These are phyloP conservation scores for Trematocara stigmaticum DNA, from an alignment of 2,113 vertebrate genomes.

Conservation along the genomic window DNA sequence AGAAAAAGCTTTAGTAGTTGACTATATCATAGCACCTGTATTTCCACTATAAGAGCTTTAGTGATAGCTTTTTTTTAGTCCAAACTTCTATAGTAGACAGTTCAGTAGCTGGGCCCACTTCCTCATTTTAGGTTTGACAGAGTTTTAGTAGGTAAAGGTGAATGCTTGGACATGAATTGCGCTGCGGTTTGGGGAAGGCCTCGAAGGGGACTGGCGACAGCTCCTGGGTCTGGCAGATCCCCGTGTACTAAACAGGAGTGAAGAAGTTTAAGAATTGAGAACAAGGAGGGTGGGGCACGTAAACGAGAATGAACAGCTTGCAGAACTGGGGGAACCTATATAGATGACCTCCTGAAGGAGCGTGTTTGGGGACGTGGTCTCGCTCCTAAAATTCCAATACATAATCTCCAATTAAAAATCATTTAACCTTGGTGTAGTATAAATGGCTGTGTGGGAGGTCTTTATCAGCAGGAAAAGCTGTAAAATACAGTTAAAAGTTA, in stretches of 20 bases:
- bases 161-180: no score
- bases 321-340: neutral
- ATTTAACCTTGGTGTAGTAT: neutral
- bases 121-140: no score
- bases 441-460: neutral
- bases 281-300: neutral
- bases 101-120: neutral
- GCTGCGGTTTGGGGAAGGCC: neutral
- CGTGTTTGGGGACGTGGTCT: neutral
- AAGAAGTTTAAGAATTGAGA: neutral
- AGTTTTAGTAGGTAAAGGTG: no score
- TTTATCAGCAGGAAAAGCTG: neutral
- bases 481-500: neutral
- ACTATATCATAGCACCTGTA: neutral
- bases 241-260: accelerated
- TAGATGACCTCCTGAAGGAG: neutral
- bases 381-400: accelerated
- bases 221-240: neutral
- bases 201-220: accelerated
- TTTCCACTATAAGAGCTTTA: neutral
- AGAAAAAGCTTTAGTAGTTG: neutral
- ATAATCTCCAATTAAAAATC: neutral
- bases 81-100: neutral
- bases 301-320: neutral
- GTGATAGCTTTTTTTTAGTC: neutral